Percentiles rank a stretch among this genome's conserved stretches.
These are phyloP conservation scores for Jordanella pulchra DNA, from an alignment of 2,797 vertebrate genomes.

Conservation along the genomic window DNA sequence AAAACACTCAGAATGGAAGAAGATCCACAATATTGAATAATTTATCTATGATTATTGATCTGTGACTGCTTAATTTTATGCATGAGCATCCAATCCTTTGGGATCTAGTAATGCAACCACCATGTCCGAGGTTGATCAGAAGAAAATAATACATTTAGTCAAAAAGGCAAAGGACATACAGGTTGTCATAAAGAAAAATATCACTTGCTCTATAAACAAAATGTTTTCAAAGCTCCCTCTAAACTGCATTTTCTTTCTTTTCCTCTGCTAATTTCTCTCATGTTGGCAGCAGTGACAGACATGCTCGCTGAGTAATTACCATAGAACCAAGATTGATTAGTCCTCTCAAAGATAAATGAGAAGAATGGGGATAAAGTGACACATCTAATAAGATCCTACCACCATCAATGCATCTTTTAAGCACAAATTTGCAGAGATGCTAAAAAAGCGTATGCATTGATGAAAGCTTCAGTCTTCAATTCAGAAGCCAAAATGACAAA, in stretches of 20 bases:
- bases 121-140: neutral
- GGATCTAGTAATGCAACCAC: neutral
- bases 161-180: conserved; percentile 9
- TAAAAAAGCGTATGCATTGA: conserved; percentile 17
- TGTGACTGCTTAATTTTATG: neutral
- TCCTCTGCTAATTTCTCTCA: conserved; percentile 51
- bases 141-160: conserved; percentile 3
- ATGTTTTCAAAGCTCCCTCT: conserved; percentile 15
- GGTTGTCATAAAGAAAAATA: neutral
- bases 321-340: conserved; percentile 75
- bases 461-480: conserved; percentile 36
- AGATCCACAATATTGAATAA: neutral
- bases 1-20: neutral
- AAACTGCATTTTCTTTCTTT: conserved; percentile 21
- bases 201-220: conserved; percentile 4
- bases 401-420: conserved; percentile 64
- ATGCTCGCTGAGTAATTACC: conserved; percentile 66
- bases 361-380: conserved; percentile 64
- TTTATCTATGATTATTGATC: neutral
- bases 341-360: conserved; percentile 74
- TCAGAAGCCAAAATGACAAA: conserved; percentile 49
- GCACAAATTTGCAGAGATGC: conserved; percentile 56
- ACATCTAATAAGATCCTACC: conserved; percentile 67
- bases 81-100: neutral
- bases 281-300: conserved; percentile 46